Evolutionary conservation across 2,888 invertebrate genomes (phyloP), one percentile per base, ranked within the genome.

Genomic region (Drosophila hamatofila): DNA sequence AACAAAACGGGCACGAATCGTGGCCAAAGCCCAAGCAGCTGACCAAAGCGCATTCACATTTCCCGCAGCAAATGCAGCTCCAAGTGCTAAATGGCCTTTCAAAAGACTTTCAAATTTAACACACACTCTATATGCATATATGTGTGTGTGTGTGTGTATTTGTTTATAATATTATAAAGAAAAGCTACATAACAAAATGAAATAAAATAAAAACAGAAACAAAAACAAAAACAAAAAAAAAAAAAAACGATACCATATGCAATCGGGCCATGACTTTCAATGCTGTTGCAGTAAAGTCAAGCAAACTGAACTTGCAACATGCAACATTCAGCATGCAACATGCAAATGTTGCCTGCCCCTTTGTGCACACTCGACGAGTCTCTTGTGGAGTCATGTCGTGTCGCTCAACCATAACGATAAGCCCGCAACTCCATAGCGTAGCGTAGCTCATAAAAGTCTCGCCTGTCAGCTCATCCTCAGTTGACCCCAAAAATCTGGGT

Each of bases 31-130:
- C 12, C 56, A 55, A 51, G 18, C 23, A 21, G 48, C 54, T 74
- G 55, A 68, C 64, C 75, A 60, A 66, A 54, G 56, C 55, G 80
- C 80, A 78, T 75, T 79, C 66, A 74, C 79, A 74, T 64, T 70
- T 62, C 64, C 66, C 64, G 25, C 39, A 35, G 14, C 54, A 54
- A 52, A 48, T 68, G 66, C 75, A 23, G 30, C 30, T 2, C 33
- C 44, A 12, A 64, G 54, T 77, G 77, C 42, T 61, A 77, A 77
- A 46, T 71, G 71, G 78, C 72, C 75, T 81, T 80, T 81, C 80
- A 27, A 78, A 78, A 65, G 63, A 86, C 84, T 85, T 85, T 85
- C 84, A 79, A 86, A 85, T 86, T 80, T 69, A 61, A 65, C 39
- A 39, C 12, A 25, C 16, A 30, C 11, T 11, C 5, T 56, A 18